These are phyloP conservation scores for Perizoma affinitatum DNA, from an alignment of 2,888 invertebrate species.

Conservation along the genomic window DNA sequence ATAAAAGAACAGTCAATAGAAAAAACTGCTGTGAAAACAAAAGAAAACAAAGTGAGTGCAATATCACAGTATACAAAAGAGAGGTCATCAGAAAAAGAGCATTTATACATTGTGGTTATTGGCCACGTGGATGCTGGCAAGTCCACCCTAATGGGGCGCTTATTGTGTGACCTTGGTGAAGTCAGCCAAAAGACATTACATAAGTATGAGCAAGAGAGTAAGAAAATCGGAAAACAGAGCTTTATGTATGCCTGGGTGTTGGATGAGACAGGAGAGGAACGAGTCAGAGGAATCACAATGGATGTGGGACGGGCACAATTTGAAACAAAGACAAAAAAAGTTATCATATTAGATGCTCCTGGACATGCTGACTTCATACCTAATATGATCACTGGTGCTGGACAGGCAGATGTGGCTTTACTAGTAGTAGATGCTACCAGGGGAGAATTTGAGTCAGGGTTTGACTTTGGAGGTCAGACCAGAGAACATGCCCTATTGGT, in stretches of 20 bases:
- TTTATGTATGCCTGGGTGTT: slow-evolving; percentile 99
- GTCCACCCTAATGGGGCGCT: slow-evolving; percentile 97
- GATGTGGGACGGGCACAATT: slow-evolving; percentile 97
- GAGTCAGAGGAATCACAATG: slow-evolving; percentile 98
- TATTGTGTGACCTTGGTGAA: slow-evolving; percentile 93
- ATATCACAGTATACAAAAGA: slow-evolving; percentile 87
- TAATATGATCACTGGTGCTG: slow-evolving; percentile 99
- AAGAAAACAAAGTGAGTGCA: slow-evolving; percentile 85
- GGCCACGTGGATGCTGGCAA: slow-evolving; percentile 99
- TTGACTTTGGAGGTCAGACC: slow-evolving; percentile 98
- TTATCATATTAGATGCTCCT: slow-evolving; percentile 97
- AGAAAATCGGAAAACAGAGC: slow-evolving; percentile 98
- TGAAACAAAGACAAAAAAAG: slow-evolving; percentile 92
- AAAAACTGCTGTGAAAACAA: slow-evolving; percentile 75
- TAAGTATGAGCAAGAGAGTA: slow-evolving; percentile 98
- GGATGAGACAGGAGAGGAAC: slow-evolving; percentile 99
- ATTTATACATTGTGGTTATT: slow-evolving; percentile 95
- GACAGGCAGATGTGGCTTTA: slow-evolving; percentile 98
- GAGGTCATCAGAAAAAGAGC: slow-evolving; percentile 91
- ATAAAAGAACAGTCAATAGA: slow-evolving; percentile 65
- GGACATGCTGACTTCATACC: slow-evolving; percentile 99
- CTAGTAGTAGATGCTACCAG: slow-evolving; percentile 97
- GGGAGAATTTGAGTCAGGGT: slow-evolving; percentile 99
- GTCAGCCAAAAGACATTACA: slow-evolving; percentile 95
- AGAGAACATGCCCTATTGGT: slow-evolving; percentile 98